phyloP scores from a whole-genome alignment of 2,113 vertebrate species.

The Paradisaea rubra region DNA sequence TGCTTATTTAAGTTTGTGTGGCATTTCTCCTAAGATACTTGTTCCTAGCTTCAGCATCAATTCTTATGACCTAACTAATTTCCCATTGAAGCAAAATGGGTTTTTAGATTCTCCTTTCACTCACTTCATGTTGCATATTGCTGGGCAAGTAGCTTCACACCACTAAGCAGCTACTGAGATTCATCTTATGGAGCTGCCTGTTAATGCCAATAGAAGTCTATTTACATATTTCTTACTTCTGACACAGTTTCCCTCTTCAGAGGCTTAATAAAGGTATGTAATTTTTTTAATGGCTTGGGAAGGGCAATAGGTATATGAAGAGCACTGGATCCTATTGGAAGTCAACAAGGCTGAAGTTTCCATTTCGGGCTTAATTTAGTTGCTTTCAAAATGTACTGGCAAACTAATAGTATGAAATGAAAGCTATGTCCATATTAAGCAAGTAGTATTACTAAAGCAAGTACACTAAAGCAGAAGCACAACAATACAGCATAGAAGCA shows the following conservation, averaged over 20 bases:
- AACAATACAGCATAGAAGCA: not conserved
- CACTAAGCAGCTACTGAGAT: not conserved
- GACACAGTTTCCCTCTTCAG: not conserved
- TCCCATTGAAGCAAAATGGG: not conserved
- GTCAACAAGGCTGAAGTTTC: not conserved
- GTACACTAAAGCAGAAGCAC: not conserved
- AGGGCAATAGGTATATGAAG: not conserved
- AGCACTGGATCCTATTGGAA: not conserved
- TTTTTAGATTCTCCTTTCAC: not conserved
- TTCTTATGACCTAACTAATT: not conserved
- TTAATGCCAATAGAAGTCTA: not conserved
- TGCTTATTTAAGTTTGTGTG: not conserved
- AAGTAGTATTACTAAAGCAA: not conserved
- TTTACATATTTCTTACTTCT: not conserved
- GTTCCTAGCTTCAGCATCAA: not conserved
- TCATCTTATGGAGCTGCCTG: not conserved
- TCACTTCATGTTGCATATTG: not conserved
- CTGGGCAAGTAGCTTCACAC: not conserved
- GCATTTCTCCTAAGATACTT: not conserved
- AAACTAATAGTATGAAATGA: not conserved
- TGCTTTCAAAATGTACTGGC: not conserved
- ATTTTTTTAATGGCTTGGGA: not conserved
- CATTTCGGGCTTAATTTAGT: not conserved
- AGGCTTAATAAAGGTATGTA: not conserved
- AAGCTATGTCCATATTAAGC: not conserved